Evolutionary conservation across 2,888 invertebrate genomes (phyloP).

Genomic region (Noctua pronuba): DNA sequence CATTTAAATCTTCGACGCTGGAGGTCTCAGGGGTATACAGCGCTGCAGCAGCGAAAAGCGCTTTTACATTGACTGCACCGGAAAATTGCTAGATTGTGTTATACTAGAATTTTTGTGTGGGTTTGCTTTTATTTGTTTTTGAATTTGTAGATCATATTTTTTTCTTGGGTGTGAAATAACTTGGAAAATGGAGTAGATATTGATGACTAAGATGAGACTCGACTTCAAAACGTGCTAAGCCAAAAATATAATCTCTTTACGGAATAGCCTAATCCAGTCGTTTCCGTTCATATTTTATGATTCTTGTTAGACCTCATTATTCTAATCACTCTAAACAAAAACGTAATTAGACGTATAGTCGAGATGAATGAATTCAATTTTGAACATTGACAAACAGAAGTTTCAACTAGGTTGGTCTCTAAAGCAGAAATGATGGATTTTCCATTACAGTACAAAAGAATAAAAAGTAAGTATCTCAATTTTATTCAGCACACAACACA

Average conservation of each 20-base stretch:
- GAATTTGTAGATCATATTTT: neutral
- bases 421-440: neutral
- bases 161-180: neutral
- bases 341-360: neutral
- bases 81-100: conserved; percentile 67
- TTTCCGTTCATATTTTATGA: neutral
- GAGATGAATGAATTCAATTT: neutral
- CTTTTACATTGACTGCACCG: conserved; percentile 68
- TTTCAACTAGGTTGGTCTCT: neutral
- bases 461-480: conserved; percentile 27
- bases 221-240: fast-evolving
- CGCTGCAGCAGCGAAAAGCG: conserved; percentile 81
- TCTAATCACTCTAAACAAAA: neutral
- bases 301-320: neutral
- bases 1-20: conserved; percentile 89
- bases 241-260: neutral
- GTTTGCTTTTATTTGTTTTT: conserved; percentile 35
- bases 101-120: conserved; percentile 30
- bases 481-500: conserved; percentile 46
- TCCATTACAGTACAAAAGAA: neutral
- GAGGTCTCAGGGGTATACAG: conserved; percentile 78
- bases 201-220: neutral
- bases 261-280: fast-evolving
- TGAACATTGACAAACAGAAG: neutral
- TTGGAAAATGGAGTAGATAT: neutral